phyloP scores from a whole-genome alignment of 2,113 vertebrate species.

The Rynchops niger region DNA sequence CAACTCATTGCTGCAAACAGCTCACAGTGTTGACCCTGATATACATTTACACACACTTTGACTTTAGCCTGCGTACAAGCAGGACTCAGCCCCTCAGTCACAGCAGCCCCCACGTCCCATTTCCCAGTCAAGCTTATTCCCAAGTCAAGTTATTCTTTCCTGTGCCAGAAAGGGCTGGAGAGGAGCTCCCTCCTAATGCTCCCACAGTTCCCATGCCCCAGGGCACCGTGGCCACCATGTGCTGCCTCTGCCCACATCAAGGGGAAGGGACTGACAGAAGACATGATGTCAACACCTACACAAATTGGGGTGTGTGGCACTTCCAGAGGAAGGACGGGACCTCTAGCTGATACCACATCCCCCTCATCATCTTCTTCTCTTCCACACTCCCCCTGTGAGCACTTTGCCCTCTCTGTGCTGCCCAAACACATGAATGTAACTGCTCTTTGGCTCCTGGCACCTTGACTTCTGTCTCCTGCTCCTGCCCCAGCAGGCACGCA shows the following conservation, averaged over 20 bases:
- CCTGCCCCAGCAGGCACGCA: neutral
- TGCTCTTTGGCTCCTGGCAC: neutral
- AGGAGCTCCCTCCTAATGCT: fast-evolving
- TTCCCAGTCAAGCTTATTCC: neutral
- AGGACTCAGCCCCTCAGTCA: neutral
- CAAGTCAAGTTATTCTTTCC: neutral
- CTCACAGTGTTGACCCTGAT: neutral
- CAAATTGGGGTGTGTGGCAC: neutral
- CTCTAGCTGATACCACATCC: neutral
- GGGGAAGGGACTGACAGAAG: neutral
- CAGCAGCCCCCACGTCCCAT: neutral
- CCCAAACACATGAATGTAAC: fast-evolving
- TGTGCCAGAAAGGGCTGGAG: neutral
- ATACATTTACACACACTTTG: neutral
- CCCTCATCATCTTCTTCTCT: neutral
- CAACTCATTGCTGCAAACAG: neutral
- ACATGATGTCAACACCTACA: neutral
- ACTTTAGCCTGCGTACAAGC: neutral
- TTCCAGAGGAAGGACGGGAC: neutral
- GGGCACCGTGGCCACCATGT: fast-evolving
- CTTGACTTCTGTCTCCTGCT: neutral
- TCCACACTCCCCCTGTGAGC: neutral
- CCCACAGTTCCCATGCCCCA: fast-evolving
- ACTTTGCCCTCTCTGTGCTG: neutral
- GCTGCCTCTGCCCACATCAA: neutral